These are phyloP conservation scores for Monoplex corrugatus DNA, from an alignment of 2,888 invertebrate species.

Conservation along the genomic window DNA sequence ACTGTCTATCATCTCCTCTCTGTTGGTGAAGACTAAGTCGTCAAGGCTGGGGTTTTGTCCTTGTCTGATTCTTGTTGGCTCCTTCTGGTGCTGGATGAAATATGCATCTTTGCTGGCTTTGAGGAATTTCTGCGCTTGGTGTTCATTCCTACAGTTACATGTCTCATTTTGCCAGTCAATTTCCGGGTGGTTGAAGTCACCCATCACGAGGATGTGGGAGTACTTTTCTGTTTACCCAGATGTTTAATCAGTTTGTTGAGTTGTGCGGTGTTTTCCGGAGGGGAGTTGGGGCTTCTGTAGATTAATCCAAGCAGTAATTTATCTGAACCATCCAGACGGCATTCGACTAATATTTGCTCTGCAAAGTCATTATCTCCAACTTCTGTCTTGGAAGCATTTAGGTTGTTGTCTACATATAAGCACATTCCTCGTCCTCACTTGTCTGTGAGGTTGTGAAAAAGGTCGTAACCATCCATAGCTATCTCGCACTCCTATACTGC, in stretches of 20 bases:
- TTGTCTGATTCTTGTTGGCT: neutral
- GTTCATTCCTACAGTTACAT: neutral
- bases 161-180: slow-evolving; percentile 9
- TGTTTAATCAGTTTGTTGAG: neutral
- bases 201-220: neutral
- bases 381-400: neutral
- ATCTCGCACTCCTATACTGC: slow-evolving; percentile 16
- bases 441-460: slow-evolving; percentile 18
- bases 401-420: neutral
- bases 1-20: slow-evolving; percentile 18
- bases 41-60: neutral
- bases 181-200: slow-evolving; percentile 4
- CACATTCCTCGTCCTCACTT: neutral
- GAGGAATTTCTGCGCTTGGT: slow-evolving; percentile 3
- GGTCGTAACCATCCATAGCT: neutral
- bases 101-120: slow-evolving; percentile 3
- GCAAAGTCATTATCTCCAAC: neutral
- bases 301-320: neutral
- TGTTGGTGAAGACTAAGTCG: neutral
- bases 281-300: neutral
- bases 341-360: neutral
- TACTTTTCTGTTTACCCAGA: neutral
- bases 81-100: neutral
- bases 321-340: neutral
- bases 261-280: neutral